phyloP scores from a whole-genome alignment of 2,113 vertebrate genomes.

The Serilophus lunatus region DNA sequence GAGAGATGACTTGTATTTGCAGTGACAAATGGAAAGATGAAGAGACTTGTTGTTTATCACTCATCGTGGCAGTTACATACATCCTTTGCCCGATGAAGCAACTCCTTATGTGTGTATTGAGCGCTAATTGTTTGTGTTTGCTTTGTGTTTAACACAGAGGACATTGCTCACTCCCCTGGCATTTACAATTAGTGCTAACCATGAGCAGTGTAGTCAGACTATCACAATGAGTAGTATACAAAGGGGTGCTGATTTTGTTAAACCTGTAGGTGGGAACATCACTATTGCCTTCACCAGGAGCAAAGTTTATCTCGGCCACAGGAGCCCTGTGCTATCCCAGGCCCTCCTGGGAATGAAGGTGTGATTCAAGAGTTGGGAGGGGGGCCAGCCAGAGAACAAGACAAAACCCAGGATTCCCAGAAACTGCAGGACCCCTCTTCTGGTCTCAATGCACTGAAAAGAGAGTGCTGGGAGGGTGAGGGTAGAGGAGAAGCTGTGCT shows the following conservation, averaged over 20 bases:
- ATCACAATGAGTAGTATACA: not conserved
- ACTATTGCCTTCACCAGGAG: not conserved
- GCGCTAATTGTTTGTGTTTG: not conserved
- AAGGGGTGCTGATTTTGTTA: not conserved
- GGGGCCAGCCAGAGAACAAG: not conserved
- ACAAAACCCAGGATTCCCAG: not conserved
- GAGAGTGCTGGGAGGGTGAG: accelerated
- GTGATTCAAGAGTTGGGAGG: not conserved
- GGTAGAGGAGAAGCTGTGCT: not conserved
- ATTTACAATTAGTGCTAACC: not conserved
- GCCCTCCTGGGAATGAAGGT: not conserved
- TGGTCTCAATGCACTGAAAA: not conserved
- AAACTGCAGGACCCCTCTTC: not conserved
- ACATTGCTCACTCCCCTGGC: not conserved
- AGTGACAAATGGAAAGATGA: conserved; percentile 29
- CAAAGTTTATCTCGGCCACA: not conserved
- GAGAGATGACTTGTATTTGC: not conserved
- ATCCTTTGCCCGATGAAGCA: not conserved
- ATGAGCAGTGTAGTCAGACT: not conserved
- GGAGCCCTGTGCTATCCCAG: accelerated
- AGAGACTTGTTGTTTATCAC: conserved; percentile 22
- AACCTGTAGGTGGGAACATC: not conserved
- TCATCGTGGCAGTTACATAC: not conserved
- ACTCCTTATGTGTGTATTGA: conserved; percentile 4
- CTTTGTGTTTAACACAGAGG: not conserved